A percentile compares a stretch with the other conserved stretches of the same genome.
Conservation (phyloP, 2,888 invertebrate species). For the Caenorhabditis parvicauda region DNA sequence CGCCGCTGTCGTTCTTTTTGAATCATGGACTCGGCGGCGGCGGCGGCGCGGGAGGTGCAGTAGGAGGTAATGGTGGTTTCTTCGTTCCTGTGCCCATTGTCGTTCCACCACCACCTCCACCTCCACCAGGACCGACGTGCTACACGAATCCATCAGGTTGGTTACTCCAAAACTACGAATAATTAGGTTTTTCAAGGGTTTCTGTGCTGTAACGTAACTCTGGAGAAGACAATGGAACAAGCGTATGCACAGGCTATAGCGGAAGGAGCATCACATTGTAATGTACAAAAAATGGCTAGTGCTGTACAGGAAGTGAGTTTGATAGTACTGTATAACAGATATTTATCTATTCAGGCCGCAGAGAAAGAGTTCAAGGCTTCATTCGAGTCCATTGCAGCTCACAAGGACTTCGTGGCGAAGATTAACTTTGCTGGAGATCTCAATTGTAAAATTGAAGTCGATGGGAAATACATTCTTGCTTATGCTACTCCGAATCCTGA, state of each 20-base stretch:
- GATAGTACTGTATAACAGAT: not conserved
- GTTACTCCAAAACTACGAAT: not conserved
- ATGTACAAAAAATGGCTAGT: constrained; percentile 48
- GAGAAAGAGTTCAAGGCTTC: constrained; percentile 39
- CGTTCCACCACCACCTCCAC: constrained; percentile 49
- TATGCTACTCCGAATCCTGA: constrained; percentile 41
- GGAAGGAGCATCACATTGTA: constrained; percentile 39
- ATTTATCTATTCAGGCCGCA: constrained; percentile 25
- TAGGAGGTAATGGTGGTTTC: constrained; percentile 25
- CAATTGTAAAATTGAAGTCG: constrained; percentile 49
- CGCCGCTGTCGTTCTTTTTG: constrained; percentile 38
- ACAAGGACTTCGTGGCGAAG: constrained; percentile 48
- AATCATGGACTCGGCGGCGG: too few species aligned
- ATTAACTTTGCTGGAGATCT: constrained; percentile 45
- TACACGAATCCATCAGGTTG: constrained; percentile 43
- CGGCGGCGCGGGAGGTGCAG: constrained; percentile 9
- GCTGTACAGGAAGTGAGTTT: constrained; percentile 35
- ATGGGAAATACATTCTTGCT: constrained; percentile 45
- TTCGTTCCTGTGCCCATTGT: constrained; percentile 49
- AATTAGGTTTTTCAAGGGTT: constrained; percentile 16
- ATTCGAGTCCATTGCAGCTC: constrained; percentile 44
- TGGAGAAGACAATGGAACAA: constrained; percentile 41
- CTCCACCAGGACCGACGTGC: constrained; percentile 48
- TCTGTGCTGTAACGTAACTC: constrained; percentile 46
- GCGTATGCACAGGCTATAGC: constrained; percentile 34